Conservation (phyloP, 2,888 invertebrate species). For the Eristalis intricaria region DNA sequence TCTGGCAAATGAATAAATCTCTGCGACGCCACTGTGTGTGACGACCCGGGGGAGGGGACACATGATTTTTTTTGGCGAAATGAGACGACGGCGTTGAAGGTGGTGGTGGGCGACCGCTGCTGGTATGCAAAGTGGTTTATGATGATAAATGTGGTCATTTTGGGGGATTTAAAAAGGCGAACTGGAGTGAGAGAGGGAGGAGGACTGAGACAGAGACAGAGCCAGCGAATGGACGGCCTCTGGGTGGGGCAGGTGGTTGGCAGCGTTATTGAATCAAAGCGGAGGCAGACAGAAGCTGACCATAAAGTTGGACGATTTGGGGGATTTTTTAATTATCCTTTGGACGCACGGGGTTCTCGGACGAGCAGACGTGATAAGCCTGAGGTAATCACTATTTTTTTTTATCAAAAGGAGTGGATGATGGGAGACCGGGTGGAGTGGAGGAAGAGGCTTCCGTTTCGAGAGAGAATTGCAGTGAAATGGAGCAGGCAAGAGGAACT, state of each 20-base stretch:
- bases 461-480: too few species aligned
- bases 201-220: too few species aligned
- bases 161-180: background rate
- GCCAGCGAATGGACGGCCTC: background rate
- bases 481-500: too few species aligned
- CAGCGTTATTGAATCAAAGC: background rate
- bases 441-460: background rate
- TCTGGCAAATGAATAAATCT: background rate
- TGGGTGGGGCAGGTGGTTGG: background rate
- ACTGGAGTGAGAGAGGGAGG: too few species aligned
- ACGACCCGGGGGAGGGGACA: background rate
- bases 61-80: background rate
- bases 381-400: background rate
- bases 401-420: background rate
- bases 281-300: background rate
- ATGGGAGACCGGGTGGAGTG: background rate
- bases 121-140: background rate
- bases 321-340: background rate
- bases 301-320: background rate
- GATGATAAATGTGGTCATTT: conserved; percentile 1
- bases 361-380: background rate
- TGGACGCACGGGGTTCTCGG: background rate
- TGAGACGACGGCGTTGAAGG: background rate
- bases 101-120: background rate
- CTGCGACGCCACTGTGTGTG: background rate